phyloP scores from a whole-genome alignment of 2,888 invertebrate species.

The Drosophila kambysellisi region DNA sequence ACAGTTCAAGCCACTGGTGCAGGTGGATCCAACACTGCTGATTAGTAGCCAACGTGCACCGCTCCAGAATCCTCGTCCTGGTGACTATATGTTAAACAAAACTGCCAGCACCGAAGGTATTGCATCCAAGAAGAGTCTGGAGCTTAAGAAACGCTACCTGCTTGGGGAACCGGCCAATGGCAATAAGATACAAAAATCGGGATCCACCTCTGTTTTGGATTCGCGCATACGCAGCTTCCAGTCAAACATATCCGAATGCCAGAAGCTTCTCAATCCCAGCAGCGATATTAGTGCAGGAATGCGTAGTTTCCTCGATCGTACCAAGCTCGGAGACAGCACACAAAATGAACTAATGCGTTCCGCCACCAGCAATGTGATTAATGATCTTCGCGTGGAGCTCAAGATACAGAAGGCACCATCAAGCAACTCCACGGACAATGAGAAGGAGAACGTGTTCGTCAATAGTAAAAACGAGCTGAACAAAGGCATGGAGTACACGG shows the following conservation, averaged over 20 bases:
- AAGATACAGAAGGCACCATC: conserved; percentile 82
- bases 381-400: conserved; percentile 82
- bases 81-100: conserved; percentile 92
- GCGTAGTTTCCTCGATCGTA: conserved; percentile 88
- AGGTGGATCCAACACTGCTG: conserved; percentile 84
- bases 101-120: conserved; percentile 95
- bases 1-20: conserved; percentile 85
- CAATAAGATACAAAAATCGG: conserved; percentile 92
- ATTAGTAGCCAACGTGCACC: conserved; percentile 84
- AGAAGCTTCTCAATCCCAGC: conserved; percentile 93
- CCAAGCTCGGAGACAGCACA: conserved; percentile 76
- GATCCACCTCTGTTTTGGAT: conserved; percentile 93
- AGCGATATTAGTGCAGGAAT: conserved; percentile 89
- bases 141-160: conserved; percentile 93
- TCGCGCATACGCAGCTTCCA: conserved; percentile 93
- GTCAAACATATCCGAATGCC: conserved; percentile 94
- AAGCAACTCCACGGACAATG: conserved; percentile 81
- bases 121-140: conserved; percentile 94
- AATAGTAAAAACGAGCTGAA: conserved; percentile 84
- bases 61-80: conserved; percentile 87
- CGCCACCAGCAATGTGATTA: conserved; percentile 80
- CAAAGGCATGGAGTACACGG: conserved; percentile 84
- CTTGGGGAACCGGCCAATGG: conserved; percentile 89
- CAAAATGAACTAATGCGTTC: conserved; percentile 76
- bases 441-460: conserved; percentile 84